Conservation (phyloP, 2,888 invertebrate species). For the Hypercompe scribonia region DNA sequence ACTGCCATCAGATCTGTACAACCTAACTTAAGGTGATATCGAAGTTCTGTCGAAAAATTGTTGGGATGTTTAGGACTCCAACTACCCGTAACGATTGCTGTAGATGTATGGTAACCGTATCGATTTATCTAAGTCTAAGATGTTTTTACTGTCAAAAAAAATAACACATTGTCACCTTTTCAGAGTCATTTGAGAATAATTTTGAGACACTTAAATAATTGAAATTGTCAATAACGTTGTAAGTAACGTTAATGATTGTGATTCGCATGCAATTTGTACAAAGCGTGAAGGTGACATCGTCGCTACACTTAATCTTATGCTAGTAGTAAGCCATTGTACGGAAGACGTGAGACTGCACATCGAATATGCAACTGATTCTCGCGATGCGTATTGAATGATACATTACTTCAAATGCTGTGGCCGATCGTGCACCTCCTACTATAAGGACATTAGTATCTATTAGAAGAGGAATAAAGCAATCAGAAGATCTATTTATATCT, state of each 20-base stretch:
- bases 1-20: too few species aligned
- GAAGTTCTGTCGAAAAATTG: too few species aligned
- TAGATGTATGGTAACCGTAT: too few species aligned
- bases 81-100: too few species aligned
- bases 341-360: constrained; percentile 61
- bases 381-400: constrained; percentile 54
- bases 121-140: too few species aligned
- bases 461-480: constrained; percentile 38
- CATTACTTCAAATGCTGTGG: constrained; percentile 49
- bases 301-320: constrained; percentile 53
- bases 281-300: constrained; percentile 52
- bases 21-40: too few species aligned
- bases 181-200: not conserved
- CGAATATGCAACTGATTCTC: constrained; percentile 61
- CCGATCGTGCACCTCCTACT: constrained; percentile 51
- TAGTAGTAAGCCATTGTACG: constrained; percentile 55
- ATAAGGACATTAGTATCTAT: constrained; percentile 42
- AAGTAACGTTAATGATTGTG: constrained; percentile 34
- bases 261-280: constrained; percentile 39
- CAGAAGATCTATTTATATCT: constrained; percentile 27
- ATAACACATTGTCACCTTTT: not conserved
- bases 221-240: not conserved
- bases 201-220: constrained; percentile 2
- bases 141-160: too few species aligned
- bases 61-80: too few species aligned